Evolutionary conservation across 2,888 invertebrate species (phyloP).

Genomic region (Dasypolia templi): DNA sequence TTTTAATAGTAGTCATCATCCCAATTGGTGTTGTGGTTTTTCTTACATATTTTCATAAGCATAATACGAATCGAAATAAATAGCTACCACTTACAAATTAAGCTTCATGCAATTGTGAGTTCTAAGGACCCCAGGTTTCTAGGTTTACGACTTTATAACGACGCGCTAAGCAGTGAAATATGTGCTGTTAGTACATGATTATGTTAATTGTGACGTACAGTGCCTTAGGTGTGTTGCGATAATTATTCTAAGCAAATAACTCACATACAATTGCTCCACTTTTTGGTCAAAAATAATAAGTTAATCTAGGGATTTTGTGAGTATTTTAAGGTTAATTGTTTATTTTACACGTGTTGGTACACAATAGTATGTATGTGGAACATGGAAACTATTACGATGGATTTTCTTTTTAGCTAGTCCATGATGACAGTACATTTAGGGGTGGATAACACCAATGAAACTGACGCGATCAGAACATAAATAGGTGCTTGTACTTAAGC

Average conservation of each 20-base stretch:
- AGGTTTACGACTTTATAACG: conserved; percentile 88
- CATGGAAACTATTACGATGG: background rate
- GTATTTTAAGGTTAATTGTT: conserved; percentile 7
- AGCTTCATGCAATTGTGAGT: conserved; percentile 63
- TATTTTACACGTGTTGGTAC: conserved; percentile 3
- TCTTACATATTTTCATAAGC: too few relatives aligned
- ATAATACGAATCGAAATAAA: background rate
- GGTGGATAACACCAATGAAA: too few relatives aligned
- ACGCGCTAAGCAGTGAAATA: conserved; percentile 85
- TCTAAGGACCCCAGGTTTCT: conserved; percentile 81
- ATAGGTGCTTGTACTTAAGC: too few relatives aligned
- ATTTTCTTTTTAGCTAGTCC: background rate
- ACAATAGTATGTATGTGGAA: background rate
- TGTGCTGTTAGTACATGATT: conserved; percentile 74
- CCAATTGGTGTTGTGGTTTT: too few relatives aligned
- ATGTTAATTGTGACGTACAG: conserved; percentile 61
- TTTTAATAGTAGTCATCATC: too few relatives aligned
- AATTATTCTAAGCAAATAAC: conserved; percentile 51
- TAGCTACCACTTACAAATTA: conserved; percentile 62
- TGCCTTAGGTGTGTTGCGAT: conserved; percentile 48
- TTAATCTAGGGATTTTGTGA: conserved; percentile 25
- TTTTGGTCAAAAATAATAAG: conserved; percentile 35
- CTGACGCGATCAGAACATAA: too few relatives aligned
- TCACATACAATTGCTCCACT: conserved; percentile 25
- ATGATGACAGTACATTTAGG: too few relatives aligned